These are phyloP conservation scores for Glareola pratincola DNA, from an alignment of 2,113 vertebrate genomes.

Conservation along the genomic window DNA sequence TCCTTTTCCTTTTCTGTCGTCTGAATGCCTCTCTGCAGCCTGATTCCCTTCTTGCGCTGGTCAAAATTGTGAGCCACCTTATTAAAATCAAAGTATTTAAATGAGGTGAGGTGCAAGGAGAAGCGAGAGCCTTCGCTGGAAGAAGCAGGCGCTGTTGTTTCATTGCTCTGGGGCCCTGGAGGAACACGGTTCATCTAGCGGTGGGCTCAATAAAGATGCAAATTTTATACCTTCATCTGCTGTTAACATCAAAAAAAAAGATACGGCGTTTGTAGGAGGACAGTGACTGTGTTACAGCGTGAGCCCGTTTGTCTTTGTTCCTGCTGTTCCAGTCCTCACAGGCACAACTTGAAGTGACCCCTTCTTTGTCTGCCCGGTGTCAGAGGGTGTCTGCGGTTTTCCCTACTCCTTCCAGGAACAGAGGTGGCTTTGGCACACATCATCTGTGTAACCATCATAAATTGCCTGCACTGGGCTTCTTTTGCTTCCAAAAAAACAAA, in stretches of 20 bases:
- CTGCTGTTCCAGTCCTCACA: background rate
- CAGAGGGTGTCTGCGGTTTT: background rate
- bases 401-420: background rate
- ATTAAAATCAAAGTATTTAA: background rate
- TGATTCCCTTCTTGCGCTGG: background rate
- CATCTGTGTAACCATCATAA: background rate
- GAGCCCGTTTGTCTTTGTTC: background rate
- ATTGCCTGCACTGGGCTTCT: background rate
- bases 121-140: background rate
- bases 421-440: background rate
- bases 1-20: background rate
- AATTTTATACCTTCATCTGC: slow-evolving; percentile 32
- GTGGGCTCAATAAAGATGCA: slow-evolving; percentile 19
- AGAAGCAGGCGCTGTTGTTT: background rate
- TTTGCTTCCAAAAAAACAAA: background rate
- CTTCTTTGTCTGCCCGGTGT: background rate
- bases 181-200: background rate
- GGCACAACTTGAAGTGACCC: background rate
- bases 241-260: background rate
- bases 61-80: background rate
- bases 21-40: background rate
- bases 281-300: background rate
- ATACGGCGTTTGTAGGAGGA: background rate
- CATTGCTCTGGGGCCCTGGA: background rate
- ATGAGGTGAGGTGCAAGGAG: background rate